Conservation (phyloP, 2,888 invertebrate species). For the Stenchaetothrips biformis region DNA sequence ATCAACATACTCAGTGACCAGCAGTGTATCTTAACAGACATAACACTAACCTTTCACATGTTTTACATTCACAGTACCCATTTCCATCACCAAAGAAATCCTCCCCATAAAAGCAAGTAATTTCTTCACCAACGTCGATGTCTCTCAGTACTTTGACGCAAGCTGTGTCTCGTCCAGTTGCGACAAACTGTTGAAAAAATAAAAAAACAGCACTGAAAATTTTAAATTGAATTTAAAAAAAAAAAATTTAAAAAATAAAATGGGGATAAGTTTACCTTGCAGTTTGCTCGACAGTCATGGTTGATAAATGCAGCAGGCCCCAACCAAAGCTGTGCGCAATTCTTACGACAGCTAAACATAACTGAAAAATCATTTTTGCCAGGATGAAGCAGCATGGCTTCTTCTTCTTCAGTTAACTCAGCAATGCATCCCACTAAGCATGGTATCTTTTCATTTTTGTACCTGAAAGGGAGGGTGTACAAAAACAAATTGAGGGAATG, state of each 20-base stretch:
- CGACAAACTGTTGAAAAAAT: constrained; percentile 66
- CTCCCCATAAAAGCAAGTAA: constrained; percentile 97
- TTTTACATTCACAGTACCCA: constrained; percentile 95
- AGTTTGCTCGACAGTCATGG: constrained; percentile 96
- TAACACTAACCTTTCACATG: constrained; percentile 74
- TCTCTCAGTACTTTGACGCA: constrained; percentile 93
- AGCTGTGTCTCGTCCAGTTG: constrained; percentile 94
- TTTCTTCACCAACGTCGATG: constrained; percentile 93
- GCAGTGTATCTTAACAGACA: neutral
- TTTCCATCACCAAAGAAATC: constrained; percentile 99
- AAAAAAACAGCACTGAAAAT: constrained; percentile 30
- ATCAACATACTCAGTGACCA: neutral
- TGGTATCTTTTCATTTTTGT: constrained; percentile 92
- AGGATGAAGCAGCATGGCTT: constrained; percentile 79
- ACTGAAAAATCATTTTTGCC: constrained; percentile 99
- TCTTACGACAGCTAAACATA: constrained; percentile 98
- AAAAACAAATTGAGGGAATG: neutral
- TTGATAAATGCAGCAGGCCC: constrained; percentile 99
- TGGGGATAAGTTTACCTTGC: constrained; percentile 55
- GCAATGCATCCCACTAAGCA: constrained; percentile 97
- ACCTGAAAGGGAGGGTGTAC: constrained; percentile 44
- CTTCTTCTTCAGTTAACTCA: constrained; percentile 90
- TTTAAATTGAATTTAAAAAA: neutral
- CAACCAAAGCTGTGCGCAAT: constrained; percentile 97
- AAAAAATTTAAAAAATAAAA: neutral